Base-by-base conservation (phyloP, 1,140 invertebrate genomes). In the Drosophila nasuta region DNA sequence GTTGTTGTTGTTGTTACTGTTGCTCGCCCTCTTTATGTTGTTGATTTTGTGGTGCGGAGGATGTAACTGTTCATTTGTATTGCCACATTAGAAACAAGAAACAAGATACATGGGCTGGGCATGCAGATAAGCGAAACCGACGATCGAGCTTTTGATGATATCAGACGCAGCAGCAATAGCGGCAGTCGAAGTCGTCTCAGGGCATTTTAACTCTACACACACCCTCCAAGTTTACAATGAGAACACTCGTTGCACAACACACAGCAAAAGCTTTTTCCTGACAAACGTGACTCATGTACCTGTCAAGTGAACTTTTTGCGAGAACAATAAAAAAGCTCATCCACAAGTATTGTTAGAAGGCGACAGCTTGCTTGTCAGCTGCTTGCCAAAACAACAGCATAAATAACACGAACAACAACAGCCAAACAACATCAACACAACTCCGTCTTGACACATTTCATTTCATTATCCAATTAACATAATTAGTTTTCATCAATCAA, bases 401-500 rank as follows among this genome's bases (percentile, higher is more conserved):
- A 38, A 57, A 57, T 41, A 56, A 56, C 45, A 69, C 41, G 30
- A 38, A 38, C 30, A 33, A 6, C 5, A 54, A 57, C 30, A 33
- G 7, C 5, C 5, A 15, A 25, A 5, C 63, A 54, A 38, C 51
- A 35, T 17, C 58, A 69, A 33, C 71, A 66, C 67, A 52, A 64
- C 69, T 75, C 52, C 49, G 54, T 72, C 78, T 81, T 81, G 82
- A 85, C 82, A 86, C 83, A 88, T 83, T 83, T 87, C 74, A 88
- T 83, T 88, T 88, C 83, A 88, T 88, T 88, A 88, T 75, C 77
- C 85, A 88, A 88, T 88, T 88, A 88, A 81, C 85, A 88, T 88
- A 88, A 89, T 88, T 88, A 88, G 85, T 85, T 88, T 79, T 90
- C 85, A 88, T 88, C 85, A 89, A 85, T 85, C 85, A 88, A 89